phyloP scores from a whole-genome alignment of 2,888 invertebrate genomes.

The Coenonympha arcania region DNA sequence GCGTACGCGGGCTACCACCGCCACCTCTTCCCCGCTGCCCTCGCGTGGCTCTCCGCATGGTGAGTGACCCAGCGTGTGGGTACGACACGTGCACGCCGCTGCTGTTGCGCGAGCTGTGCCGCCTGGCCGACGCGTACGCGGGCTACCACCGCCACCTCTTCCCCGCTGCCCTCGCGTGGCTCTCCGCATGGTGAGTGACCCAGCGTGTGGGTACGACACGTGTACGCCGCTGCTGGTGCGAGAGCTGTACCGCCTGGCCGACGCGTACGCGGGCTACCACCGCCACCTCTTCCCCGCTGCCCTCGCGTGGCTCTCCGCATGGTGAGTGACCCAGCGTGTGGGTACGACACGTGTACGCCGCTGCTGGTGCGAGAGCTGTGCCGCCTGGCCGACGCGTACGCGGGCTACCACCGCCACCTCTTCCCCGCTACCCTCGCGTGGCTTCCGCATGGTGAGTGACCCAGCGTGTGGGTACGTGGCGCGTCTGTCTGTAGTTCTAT shows the following conservation, averaged over 20 bases:
- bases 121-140: conserved; percentile 86
- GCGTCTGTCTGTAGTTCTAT: too few relatives aligned
- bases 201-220: conserved; percentile 54
- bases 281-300: conserved; percentile 85
- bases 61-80: conserved; percentile 60
- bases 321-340: conserved; percentile 61
- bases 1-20: conserved; percentile 87
- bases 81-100: conserved; percentile 58
- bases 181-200: conserved; percentile 74
- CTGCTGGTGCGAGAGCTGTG: conserved; percentile 63
- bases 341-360: conserved; percentile 58
- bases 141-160: conserved; percentile 87
- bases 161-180: conserved; percentile 85
- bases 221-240: conserved; percentile 60
- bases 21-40: conserved; percentile 84
- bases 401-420: conserved; percentile 84
- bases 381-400: conserved; percentile 85
- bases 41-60: conserved; percentile 82
- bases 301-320: conserved; percentile 82
- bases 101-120: conserved; percentile 63
- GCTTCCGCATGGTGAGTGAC: conserved; percentile 82
- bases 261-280: conserved; percentile 88
- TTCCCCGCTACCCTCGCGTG: conserved; percentile 86
- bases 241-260: conserved; percentile 79
- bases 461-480: too few relatives aligned